These are phyloP conservation scores for Heloderma charlesbogerti DNA, from an alignment of 2,113 vertebrate species.

Conservation along the genomic window DNA sequence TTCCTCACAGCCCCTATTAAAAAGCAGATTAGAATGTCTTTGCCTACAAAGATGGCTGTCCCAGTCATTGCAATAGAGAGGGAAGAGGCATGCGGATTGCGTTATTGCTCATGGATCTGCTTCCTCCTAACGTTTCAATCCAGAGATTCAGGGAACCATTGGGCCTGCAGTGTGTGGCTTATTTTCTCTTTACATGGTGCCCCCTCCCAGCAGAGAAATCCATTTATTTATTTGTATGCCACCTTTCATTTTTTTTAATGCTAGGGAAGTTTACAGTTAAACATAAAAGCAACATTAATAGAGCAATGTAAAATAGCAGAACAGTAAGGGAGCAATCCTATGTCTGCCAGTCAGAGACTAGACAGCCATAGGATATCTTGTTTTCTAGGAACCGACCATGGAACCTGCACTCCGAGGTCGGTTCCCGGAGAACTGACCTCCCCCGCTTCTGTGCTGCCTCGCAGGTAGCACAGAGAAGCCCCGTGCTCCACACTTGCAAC, in stretches of 20 bases:
- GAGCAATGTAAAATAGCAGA: not conserved
- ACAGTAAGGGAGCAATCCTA: too few species aligned
- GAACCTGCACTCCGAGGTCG: too few species aligned
- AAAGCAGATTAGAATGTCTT: not conserved
- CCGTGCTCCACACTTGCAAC: too few species aligned
- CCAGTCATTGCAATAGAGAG: not conserved
- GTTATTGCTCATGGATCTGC: not conserved
- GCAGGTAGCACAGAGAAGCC: too few species aligned
- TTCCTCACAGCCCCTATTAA: not conserved
- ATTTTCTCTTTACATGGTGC: not conserved
- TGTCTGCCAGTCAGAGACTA: too few species aligned
- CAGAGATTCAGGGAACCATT: too few species aligned
- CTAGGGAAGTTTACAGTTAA: not conserved
- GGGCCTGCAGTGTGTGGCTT: not conserved
- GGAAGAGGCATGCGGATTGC: not conserved
- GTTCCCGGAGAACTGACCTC: too few species aligned
- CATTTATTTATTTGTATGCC: too few species aligned
- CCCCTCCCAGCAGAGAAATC: not conserved
- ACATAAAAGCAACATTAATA: not conserved
- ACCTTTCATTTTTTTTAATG: too few species aligned
- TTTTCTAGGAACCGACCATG: too few species aligned
- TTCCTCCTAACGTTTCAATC: not conserved
- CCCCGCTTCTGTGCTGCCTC: too few species aligned
- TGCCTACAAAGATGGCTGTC: not conserved
- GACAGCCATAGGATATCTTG: too few species aligned